Base-by-base conservation (phyloP, 92 coral and sea anemone genomes). In the Montipora capitata region DNA sequence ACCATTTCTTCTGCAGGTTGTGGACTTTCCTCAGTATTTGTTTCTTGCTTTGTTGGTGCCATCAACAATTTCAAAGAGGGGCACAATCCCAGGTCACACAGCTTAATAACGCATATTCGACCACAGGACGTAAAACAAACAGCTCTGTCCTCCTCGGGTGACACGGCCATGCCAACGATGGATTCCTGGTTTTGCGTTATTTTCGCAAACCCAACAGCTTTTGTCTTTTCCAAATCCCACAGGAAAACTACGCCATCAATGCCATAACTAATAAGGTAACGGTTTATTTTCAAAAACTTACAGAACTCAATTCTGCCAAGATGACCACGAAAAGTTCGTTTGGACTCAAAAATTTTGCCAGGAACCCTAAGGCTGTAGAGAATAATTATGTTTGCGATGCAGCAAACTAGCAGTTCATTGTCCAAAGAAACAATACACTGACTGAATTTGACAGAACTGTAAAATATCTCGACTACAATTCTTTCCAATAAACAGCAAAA, bases 141-240 rank as follows among this genome's bases (percentile, higher is more conserved):
- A 44, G 27, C 63, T 65, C 7, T 18, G 44, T 79, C 73, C 5
- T 43, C 62, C 11, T 43, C 41, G 13, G 63, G 73, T 0, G 44
- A 64, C 5, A 79, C 74, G 14, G 45, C 54, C 83, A 79, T 43
- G 45, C 17, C 4, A 0, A 44, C 0, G 3, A 79, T 63, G 43
- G 18, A 63, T 79, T 79, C 83, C 5, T 18, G 15, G 3, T 45
- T 73, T 2, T 13, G 6, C 3, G 59, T 44, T 2, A 79, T 1
- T 64, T 7, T 87, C 3, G 40, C 64, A 5, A 58, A 87, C 0
- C 81, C 78, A 41, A 80, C 42, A 40, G 86, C 68, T 45, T 44
- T 79, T 80, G 80, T 57, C 13, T 79, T 66, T 3, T 35, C 5
- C 40, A 87, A 42, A 39, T 78, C 86, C 73, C 83, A 87, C 64